Evolutionary conservation across 1,140 invertebrate species (phyloP), one percentile per base, ranked within the genome.

Genomic region (Melitaea cinxia): DNA sequence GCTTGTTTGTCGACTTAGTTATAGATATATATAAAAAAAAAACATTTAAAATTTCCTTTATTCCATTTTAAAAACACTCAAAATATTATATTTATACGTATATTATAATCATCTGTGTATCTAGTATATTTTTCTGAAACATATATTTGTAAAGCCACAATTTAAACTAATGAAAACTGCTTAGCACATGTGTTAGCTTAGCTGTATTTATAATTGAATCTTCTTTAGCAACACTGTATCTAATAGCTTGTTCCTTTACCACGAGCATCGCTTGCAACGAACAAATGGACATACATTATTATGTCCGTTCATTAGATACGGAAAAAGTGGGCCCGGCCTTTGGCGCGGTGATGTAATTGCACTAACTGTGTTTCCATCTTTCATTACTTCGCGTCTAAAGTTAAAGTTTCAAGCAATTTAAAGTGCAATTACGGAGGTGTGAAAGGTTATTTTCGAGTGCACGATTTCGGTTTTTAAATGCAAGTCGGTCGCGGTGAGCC

Each of bases 241-340:
- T 2, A 6, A 37, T 54, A 28, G 1, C 24, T 49, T 49, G 56
- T 4, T 14, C 5, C 19, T 6, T 24, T 12, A 3, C 33, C 14
- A 12, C 1, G 4, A 17, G 23, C 23, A 39, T 21, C 23, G 28
- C 35, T 52, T 49, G 15, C 45, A 57, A 62, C 24, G 61, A 35
- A 59, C 28, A 50, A 59, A 68, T 59, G 61, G 55, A 59, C 57
- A 57, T 56, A 54, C 65, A 70, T 65, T 60, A 70, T 70, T 60
- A 70, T 70, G 58, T 58, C 37, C 58, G 45, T 63, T 68, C 66
- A 63, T 66, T 66, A 62, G 64, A 49, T 17, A 61, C 54, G 47
- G 54, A 66, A 66, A 65, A 61, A 53, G 45, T 54, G 62, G 33
- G 28, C n/a, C 37, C 59, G 63, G 63, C 63, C 63, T 65, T 65